phyloP scores from a whole-genome alignment of 2,888 invertebrate genomes.

The Sipha maydis region DNA sequence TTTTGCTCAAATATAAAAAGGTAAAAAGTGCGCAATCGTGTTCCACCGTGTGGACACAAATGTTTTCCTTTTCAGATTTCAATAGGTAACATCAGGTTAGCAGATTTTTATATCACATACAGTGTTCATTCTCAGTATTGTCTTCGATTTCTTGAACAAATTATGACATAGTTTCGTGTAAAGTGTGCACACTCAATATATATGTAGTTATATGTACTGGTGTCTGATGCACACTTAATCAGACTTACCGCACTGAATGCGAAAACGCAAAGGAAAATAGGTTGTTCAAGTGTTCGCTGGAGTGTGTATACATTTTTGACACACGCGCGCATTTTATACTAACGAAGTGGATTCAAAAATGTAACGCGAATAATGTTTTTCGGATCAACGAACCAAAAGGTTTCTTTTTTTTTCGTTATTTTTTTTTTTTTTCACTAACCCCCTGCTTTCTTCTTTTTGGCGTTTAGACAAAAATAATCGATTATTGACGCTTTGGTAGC shows the following conservation, averaged over 20 bases:
- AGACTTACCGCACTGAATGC: conserved; percentile 22
- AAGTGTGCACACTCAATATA: background rate
- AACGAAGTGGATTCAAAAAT: conserved; percentile 61
- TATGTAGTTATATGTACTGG: background rate
- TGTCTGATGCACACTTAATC: conserved; percentile 40
- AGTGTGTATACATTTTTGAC: conserved; percentile 43
- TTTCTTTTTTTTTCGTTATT: conserved; percentile 39
- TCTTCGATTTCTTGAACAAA: background rate
- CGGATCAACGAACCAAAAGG: conserved; percentile 60
- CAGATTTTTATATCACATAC: no score
- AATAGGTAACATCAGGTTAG: no score
- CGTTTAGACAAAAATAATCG: conserved; percentile 60
- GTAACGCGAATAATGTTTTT: conserved; percentile 53
- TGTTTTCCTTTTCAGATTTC: no score
- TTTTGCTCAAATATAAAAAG: no score
- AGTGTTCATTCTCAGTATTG: no score
- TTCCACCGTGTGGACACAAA: no score
- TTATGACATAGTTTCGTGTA: background rate
- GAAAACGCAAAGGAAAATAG: conserved; percentile 36
- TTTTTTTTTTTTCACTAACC: conserved; percentile 28
- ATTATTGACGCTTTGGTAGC: conserved; percentile 56
- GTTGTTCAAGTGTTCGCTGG: conserved; percentile 37
- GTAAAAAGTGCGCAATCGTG: no score
- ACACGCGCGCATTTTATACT: conserved; percentile 36
- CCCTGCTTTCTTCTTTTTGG: conserved; percentile 37